phyloP scores from a whole-genome alignment of 2,113 vertebrate genomes.

The Melanostigma gelatinosum region DNA sequence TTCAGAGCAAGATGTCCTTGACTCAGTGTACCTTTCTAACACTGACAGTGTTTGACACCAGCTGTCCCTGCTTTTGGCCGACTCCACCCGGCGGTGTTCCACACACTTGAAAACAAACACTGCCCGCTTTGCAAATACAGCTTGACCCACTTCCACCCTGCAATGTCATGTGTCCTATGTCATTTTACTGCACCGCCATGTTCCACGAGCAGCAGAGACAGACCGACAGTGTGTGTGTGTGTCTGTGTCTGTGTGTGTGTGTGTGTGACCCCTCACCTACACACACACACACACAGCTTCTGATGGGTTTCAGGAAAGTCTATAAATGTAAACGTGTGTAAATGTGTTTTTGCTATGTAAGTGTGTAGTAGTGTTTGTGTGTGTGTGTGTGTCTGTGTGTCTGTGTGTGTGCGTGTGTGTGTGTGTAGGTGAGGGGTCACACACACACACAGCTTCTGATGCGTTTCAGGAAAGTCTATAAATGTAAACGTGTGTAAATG shows the following conservation, averaged over 20 bases:
- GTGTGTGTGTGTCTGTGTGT: slow-evolving; percentile 19
- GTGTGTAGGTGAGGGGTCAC: no score
- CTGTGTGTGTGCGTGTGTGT: background rate
- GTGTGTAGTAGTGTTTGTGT: slow-evolving; percentile 11
- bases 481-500: slow-evolving; percentile 8
- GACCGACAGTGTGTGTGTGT: background rate
- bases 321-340: slow-evolving; percentile 17
- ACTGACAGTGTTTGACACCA: slow-evolving; percentile 24
- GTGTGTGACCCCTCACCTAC: background rate
- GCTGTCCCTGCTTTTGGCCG: slow-evolving; percentile 22
- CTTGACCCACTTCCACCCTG: slow-evolving; percentile 60
- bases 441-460: background rate
- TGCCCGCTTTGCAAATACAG: slow-evolving; percentile 40
- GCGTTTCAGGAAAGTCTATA: slow-evolving; percentile 41
- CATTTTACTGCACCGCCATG: slow-evolving; percentile 28
- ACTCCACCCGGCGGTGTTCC: slow-evolving; percentile 56
- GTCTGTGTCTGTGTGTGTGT: background rate
- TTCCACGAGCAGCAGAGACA: slow-evolving; percentile 16
- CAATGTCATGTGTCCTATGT: slow-evolving; percentile 45
- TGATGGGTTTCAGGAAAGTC: slow-evolving; percentile 39
- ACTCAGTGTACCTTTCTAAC: slow-evolving; percentile 23
- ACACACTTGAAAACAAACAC: slow-evolving; percentile 54
- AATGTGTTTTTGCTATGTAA: slow-evolving; percentile 23
- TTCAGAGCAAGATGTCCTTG: background rate
- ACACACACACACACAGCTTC: background rate